Conservation (phyloP, 1,140 invertebrate species). For the Acromyrmex charruanus region DNA sequence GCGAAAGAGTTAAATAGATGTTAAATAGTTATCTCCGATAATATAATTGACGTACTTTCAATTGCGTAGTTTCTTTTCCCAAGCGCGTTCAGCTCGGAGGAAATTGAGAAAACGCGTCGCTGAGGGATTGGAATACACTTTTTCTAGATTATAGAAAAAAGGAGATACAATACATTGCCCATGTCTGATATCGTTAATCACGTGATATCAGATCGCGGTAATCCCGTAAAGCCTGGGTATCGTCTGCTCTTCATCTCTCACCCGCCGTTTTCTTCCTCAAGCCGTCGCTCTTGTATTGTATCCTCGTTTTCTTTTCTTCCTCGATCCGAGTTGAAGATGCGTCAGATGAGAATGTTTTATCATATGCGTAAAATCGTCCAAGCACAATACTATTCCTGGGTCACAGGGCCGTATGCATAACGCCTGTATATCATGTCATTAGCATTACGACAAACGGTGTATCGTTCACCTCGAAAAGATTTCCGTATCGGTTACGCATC, state of each 20-base stretch:
- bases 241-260: background rate
- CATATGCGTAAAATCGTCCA: constrained; percentile 34
- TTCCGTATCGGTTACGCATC: constrained; percentile 68
- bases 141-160: background rate
- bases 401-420: constrained; percentile 48
- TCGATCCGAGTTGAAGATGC: background rate
- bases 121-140: background rate
- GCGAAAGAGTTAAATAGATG: background rate
- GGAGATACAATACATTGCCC: background rate
- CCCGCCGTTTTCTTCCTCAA: background rate
- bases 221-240: background rate
- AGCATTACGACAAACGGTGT: constrained; percentile 59
- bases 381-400: constrained; percentile 24
- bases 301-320: background rate
- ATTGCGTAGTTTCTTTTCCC: background rate
- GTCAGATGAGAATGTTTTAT: constrained; percentile 34
- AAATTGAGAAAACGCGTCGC: background rate
- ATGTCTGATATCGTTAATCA: background rate
- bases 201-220: background rate
- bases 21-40: background rate
- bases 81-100: background rate
- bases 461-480: constrained; percentile 48
- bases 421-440: constrained; percentile 36
- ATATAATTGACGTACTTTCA: background rate
- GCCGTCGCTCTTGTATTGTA: background rate